These are phyloP conservation scores for Erpornis zantholeuca DNA, from an alignment of 2,113 vertebrate genomes.

Conservation along the genomic window DNA sequence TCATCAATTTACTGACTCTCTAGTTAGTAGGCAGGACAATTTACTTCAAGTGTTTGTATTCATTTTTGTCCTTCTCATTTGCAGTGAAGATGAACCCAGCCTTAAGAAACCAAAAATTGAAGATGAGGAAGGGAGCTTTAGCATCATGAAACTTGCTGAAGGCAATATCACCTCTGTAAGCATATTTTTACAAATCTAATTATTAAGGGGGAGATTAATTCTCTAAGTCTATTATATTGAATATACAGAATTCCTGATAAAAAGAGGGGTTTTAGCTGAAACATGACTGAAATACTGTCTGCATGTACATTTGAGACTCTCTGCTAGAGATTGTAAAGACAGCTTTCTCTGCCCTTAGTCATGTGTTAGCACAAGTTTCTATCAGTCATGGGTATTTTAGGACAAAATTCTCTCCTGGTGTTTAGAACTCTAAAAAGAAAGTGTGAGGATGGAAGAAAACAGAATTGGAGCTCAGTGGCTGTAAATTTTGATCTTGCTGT, in stretches of 20 bases:
- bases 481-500: neutral
- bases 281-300: neutral
- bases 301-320: neutral
- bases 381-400: neutral
- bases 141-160: slow-evolving; percentile 79
- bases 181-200: neutral
- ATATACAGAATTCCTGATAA: neutral
- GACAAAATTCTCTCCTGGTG: neutral
- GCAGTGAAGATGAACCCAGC: slow-evolving; percentile 72
- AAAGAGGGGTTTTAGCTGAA: neutral
- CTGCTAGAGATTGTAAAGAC: neutral
- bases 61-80: slow-evolving; percentile 2
- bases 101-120: slow-evolving; percentile 77
- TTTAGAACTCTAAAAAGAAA: neutral
- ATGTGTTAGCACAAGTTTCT: neutral
- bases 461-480: neutral
- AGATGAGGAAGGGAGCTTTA: slow-evolving; percentile 78
- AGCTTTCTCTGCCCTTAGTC: neutral
- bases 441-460: neutral
- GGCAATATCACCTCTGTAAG: slow-evolving; percentile 86
- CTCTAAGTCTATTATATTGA: neutral
- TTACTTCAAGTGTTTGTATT: neutral
- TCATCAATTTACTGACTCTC: neutral
- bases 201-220: neutral
- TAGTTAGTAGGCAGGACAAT: neutral